Conservation (phyloP, 1,140 invertebrate species). For the Periplaneta americana region DNA sequence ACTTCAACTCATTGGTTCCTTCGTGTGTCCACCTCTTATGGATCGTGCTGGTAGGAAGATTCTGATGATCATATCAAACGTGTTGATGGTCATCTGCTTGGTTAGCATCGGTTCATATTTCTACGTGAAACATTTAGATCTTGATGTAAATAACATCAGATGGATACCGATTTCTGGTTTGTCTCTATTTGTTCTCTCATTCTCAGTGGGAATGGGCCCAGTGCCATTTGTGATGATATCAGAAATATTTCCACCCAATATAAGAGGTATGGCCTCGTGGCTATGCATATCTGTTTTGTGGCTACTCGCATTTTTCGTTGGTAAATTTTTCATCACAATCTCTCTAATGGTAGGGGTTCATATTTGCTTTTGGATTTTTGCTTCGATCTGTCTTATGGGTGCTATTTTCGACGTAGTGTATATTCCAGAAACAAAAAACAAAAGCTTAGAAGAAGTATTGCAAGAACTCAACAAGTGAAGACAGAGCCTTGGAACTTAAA, state of each 20-base stretch:
- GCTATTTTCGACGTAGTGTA: conserved; percentile 40
- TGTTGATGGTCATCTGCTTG: conserved; percentile 39
- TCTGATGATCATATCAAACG: conserved; percentile 46
- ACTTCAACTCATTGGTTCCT: conserved; percentile 41
- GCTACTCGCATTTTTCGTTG: conserved; percentile 39
- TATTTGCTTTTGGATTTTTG: conserved; percentile 51
- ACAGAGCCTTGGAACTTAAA: too few species aligned
- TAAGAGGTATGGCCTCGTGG: conserved; percentile 70
- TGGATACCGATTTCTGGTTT: conserved; percentile 48
- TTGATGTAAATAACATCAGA: conserved; percentile 31
- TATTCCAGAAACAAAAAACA: conserved; percentile 60
- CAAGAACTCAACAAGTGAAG: conserved; percentile 37
- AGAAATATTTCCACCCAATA: conserved; percentile 64
- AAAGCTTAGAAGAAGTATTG: conserved; percentile 41
- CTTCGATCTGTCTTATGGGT: conserved; percentile 42
- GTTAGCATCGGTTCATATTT: conserved; percentile 37
- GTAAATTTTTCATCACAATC: conserved; percentile 45
- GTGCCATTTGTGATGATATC: conserved; percentile 54
- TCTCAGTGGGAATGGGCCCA: conserved; percentile 40
- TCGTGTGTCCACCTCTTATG: conserved; percentile 44
- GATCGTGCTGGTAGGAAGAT: conserved; percentile 51
- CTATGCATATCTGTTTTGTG: conserved; percentile 70
- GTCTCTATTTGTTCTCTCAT: conserved; percentile 48
- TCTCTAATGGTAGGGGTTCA: conserved; percentile 45
- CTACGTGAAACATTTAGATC: conserved; percentile 29